A percentile compares a stretch with the other conserved stretches of the same genome.
Evolutionary conservation across 64 coral and sea anemone species (phyloP).

Genomic region (Anthopleura sola): DNA sequence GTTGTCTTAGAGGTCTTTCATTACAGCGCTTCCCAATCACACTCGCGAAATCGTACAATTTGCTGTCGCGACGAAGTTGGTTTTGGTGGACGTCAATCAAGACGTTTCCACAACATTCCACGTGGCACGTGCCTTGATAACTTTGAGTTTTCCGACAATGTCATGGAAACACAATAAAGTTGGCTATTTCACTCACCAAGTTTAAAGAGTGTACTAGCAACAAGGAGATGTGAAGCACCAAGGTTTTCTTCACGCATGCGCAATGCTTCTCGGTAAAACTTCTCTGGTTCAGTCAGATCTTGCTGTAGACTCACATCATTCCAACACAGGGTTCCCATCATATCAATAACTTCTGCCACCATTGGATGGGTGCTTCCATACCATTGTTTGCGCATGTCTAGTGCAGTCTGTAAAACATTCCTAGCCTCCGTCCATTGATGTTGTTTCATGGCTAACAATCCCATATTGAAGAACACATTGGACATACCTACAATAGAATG

Average conservation of each 20-base stretch:
- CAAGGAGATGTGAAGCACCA: constrained; percentile 66
- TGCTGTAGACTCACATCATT: constrained; percentile 36
- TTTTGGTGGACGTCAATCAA: no score
- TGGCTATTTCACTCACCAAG: constrained; percentile 47
- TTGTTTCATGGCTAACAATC: constrained; percentile 59
- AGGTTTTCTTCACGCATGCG: constrained; percentile 77
- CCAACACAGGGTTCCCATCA: constrained; percentile 58
- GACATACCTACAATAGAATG: not conserved
- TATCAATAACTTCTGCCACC: constrained; percentile 77
- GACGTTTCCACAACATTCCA: no score
- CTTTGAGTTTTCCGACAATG: no score
- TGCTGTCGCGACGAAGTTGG: no score
- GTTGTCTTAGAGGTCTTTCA: not conserved
- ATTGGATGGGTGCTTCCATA: constrained; percentile 80
- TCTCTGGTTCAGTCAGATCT: constrained; percentile 54
- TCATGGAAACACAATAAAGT: no score
- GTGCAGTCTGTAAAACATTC: constrained; percentile 44
- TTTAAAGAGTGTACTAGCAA: constrained; percentile 84
- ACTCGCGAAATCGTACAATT: no score
- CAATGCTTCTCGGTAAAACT: constrained; percentile 72
- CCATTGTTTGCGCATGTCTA: constrained; percentile 71
- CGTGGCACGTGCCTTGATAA: no score
- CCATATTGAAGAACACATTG: constrained; percentile 79
- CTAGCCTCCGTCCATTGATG: constrained; percentile 62
- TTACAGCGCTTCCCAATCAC: no score